Evolutionary conservation across 37 sponge, comb jelly and placozoan species (phyloP).

Genomic region (Mnemiopsis leidyi): DNA sequence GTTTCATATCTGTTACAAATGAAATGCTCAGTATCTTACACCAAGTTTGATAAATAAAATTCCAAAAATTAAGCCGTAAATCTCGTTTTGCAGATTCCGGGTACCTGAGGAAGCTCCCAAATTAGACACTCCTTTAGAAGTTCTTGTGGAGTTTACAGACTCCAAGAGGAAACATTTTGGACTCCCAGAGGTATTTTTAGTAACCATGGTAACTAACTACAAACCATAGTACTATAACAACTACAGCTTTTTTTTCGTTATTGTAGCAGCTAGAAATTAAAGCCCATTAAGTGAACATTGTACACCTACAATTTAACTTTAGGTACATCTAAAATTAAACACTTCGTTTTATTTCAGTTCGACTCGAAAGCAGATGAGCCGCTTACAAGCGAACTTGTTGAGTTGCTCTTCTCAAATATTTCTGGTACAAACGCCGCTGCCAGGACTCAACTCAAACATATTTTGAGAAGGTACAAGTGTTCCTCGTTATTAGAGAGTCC

Average conservation of each 20-base stretch:
- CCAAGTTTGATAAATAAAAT: too few relatives aligned
- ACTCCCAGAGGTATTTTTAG: conserved; percentile 1
- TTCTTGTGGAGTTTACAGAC: background rate
- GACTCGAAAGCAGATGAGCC: background rate
- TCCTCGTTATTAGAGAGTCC: too few relatives aligned
- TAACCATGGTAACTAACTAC: too few relatives aligned
- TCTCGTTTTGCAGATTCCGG: background rate
- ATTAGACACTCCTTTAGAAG: background rate
- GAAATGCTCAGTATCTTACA: too few relatives aligned
- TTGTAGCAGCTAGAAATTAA: too few relatives aligned
- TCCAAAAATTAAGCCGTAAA: too few relatives aligned
- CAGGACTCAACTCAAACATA: background rate
- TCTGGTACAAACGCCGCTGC: background rate
- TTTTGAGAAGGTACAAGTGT: background rate
- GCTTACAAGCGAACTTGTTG: background rate
- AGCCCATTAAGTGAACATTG: too few relatives aligned
- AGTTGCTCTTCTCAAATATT: background rate
- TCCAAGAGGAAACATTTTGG: background rate
- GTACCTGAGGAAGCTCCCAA: background rate
- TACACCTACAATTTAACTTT: too few relatives aligned
- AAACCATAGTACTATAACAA: too few relatives aligned
- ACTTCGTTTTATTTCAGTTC: background rate
- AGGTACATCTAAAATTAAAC: too few relatives aligned
- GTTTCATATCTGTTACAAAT: too few relatives aligned
- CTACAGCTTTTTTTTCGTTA: too few relatives aligned